Evolutionary conservation across 1,140 invertebrate genomes (phyloP), one percentile per base, ranked within the genome.

Genomic region (Nautilus pompilius): DNA sequence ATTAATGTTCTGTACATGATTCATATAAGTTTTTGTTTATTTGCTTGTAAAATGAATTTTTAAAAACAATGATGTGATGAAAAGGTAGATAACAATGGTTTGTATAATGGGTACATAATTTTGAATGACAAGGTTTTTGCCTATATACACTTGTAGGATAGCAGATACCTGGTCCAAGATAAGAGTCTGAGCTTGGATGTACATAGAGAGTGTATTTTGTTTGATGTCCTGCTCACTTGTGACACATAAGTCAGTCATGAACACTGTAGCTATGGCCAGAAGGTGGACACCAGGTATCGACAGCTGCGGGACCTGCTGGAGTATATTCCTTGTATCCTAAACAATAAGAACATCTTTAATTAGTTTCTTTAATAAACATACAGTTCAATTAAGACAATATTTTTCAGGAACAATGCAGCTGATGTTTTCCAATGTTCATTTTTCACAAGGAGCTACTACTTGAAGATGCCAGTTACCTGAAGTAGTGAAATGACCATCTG

Each of bases 111-210:
- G n/a, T n/a, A n/a, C n/a, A n/a, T n/a, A n/a, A n/a, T n/a, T n/a
- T n/a, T n/a, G n/a, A n/a, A n/a, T n/a, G n/a, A n/a, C n/a, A n/a
- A n/a, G n/a, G n/a, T n/a, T n/a, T n/a, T n/a, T n/a, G n/a, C n/a
- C n/a, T n/a, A n/a, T n/a, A n/a, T n/a, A n/a, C n/a, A n/a, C n/a
- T n/a, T n/a, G n/a, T n/a, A n/a, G n/a, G n/a, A n/a, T n/a, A 36
- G 10, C 41, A 20, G 5, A 2, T 60, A 80, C 79, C 78, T 79
- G 77, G 53, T 71, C 59, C 0, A 81, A 73, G 8, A 78, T 63
- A 46, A 74, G 56, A 8, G 65, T 70, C 55, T 81, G 80, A n/a
- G 73, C 76, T 13, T 68, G 58, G 17, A 79, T 58, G 60, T 80
- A 81, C 45, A 68, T 63, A 22, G 70, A 58, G 30, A 76, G 62